phyloP scores from a whole-genome alignment of 1,140 invertebrate species.

The Whitmania pigra region DNA sequence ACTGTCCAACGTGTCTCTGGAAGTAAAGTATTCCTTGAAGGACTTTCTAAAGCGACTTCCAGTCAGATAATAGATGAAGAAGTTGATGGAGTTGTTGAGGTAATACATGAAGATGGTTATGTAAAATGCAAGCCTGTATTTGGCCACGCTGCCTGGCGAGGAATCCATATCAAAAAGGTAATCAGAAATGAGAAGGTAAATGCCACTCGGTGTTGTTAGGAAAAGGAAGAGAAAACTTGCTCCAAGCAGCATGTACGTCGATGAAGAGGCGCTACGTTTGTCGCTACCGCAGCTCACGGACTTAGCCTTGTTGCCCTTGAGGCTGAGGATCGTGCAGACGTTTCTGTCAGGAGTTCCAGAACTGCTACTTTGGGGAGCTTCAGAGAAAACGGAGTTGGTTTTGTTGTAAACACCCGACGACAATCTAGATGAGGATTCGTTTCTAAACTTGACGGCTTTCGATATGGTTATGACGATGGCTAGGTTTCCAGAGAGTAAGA shows the following conservation, averaged over 20 bases:
- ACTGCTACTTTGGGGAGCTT: neutral
- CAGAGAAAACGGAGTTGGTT: neutral
- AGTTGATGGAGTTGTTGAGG: conserved; percentile 17
- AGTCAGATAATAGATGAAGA: conserved; percentile 11
- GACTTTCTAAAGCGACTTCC: conserved; percentile 12
- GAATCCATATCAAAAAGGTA: neutral
- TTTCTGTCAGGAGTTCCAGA: neutral
- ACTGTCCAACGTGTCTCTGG: neutral
- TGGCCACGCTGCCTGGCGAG: neutral
- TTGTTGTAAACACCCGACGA: neutral
- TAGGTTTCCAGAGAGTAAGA: conserved; percentile 10
- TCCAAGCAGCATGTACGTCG: conserved; percentile 14
- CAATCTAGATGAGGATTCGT: neutral
- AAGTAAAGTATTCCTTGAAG: neutral
- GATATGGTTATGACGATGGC: conserved; percentile 4
- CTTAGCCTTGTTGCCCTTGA: neutral
- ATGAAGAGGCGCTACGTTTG: neutral
- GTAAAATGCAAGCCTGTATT: neutral
- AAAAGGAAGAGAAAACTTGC: conserved; percentile 2
- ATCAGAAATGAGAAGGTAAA: conserved; percentile 13
- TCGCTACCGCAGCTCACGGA: neutral
- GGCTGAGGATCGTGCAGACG: neutral
- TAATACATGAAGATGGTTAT: conserved; percentile 5
- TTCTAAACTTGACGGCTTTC: neutral
- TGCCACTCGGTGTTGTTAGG: neutral